These are phyloP conservation scores for Zaprionus inermis DNA, from an alignment of 1,140 invertebrate species.

Conservation along the genomic window DNA sequence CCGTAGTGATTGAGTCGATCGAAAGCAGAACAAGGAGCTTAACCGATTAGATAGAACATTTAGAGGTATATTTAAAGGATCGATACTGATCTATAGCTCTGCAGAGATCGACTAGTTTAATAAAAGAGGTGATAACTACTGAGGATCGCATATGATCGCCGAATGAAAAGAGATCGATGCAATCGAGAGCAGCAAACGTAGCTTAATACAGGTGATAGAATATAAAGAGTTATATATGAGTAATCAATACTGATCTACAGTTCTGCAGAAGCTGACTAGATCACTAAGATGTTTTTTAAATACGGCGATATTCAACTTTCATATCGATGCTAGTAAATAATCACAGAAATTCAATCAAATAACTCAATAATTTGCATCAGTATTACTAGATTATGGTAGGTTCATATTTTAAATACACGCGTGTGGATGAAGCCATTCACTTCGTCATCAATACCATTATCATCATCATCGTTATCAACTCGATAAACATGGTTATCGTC, in stretches of 20 bases:
- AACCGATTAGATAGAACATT: background rate
- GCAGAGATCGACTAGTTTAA: background rate
- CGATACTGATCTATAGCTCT: too few relatives aligned
- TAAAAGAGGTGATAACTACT: too few relatives aligned
- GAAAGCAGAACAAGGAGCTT: background rate
- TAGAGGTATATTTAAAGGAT: too few relatives aligned
- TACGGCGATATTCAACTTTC: background rate
- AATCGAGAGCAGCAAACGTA: background rate
- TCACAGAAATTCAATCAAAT: background rate
- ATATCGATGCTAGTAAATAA: background rate
- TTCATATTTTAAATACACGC: background rate
- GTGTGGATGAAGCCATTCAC: constrained; percentile 26
- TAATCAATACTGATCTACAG: background rate
- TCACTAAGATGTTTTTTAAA: background rate
- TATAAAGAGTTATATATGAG: too few relatives aligned
- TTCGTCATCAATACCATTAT: constrained; percentile 31
- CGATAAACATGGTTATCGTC: constrained; percentile 18
- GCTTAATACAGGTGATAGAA: background rate
- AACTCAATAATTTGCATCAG: background rate
- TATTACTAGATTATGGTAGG: background rate
- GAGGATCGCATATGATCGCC: background rate
- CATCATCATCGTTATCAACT: constrained; percentile 24
- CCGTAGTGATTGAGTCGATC: background rate
- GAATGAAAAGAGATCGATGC: background rate
- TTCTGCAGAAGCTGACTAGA: background rate